Percentiles rank a stretch among this genome's conserved stretches.
Conservation (phyloP, 2,888 invertebrate genomes). For the Apotomis turbidana region DNA sequence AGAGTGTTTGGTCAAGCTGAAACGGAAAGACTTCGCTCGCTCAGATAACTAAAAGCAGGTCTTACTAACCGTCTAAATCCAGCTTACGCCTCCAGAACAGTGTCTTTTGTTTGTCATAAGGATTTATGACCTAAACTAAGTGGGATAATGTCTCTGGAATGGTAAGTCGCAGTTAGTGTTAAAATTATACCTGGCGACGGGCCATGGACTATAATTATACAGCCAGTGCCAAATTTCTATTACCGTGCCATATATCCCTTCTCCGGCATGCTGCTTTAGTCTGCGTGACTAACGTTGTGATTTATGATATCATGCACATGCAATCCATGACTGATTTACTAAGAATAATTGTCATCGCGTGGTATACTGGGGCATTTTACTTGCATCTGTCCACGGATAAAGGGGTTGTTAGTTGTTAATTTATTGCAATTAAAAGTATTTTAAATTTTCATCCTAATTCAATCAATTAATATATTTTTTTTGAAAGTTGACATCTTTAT, state of each 20-base stretch:
- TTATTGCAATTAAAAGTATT: too few relatives aligned
- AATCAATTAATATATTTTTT: too few relatives aligned
- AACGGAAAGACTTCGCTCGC: too few relatives aligned
- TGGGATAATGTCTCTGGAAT: slow-evolving; percentile 55
- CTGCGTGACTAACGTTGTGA: slow-evolving; percentile 20
- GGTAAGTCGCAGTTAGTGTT: slow-evolving; percentile 62
- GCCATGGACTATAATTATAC: slow-evolving; percentile 73
- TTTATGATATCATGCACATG: neutral
- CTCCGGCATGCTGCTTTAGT: slow-evolving; percentile 52
- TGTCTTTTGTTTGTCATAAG: slow-evolving; percentile 14
- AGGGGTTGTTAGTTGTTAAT: too few relatives aligned
- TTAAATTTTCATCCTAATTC: too few relatives aligned
- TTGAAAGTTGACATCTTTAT: too few relatives aligned
- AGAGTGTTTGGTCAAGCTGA: too few relatives aligned
- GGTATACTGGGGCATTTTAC: neutral
- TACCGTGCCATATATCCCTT: slow-evolving; percentile 57
- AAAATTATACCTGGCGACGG: slow-evolving; percentile 69
- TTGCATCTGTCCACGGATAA: too few relatives aligned
- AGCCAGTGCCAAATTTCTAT: slow-evolving; percentile 75
- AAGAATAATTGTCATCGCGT: neutral
- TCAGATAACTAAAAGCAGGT: neutral
- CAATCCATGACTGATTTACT: neutral
- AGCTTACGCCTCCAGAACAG: neutral
- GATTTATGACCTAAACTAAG: slow-evolving; percentile 31
- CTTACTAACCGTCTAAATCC: neutral